Evolutionary conservation across 1,140 invertebrate genomes (phyloP).

Genomic region (Lepidostoma basale): DNA sequence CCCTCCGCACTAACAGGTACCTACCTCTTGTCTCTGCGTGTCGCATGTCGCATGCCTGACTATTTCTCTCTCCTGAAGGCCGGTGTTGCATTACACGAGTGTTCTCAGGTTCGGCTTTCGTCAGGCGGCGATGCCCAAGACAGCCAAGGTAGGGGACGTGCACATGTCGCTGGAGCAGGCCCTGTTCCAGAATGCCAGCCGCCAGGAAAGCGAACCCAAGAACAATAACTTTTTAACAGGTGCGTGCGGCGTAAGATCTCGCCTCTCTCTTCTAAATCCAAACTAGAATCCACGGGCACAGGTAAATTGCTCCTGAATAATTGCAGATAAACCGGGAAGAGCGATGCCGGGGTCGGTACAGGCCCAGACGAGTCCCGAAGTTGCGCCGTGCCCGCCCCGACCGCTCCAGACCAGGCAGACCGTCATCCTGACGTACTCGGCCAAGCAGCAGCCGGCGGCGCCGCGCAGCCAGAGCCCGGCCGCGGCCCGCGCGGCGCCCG

Average conservation of each 20-base stretch:
- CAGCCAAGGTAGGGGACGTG: conserved; percentile 59
- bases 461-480: conserved; percentile 41
- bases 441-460: conserved; percentile 51
- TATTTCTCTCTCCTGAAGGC: too few relatives aligned
- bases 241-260: too few relatives aligned
- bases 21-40: too few relatives aligned
- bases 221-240: conserved; percentile 41
- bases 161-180: conserved; percentile 55
- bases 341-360: conserved; percentile 31
- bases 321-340: conserved; percentile 34
- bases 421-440: conserved; percentile 58
- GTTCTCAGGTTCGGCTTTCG: conserved; percentile 61
- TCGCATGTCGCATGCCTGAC: too few relatives aligned
- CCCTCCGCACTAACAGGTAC: conserved; percentile 56
- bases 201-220: conserved; percentile 53
- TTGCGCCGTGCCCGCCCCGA: conserved; percentile 49
- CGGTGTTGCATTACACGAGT: too few relatives aligned
- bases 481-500: conserved; percentile 25
- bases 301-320: too few relatives aligned
- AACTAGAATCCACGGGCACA: too few relatives aligned
- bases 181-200: conserved; percentile 50
- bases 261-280: too few relatives aligned
- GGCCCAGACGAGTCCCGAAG: conserved; percentile 37
- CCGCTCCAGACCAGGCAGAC: conserved; percentile 56
- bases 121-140: conserved; percentile 55